A percentile compares a stretch with the other conserved stretches of the same genome.
These are phyloP conservation scores for Sisyra terminalis DNA, from an alignment of 2,888 invertebrate genomes.

Conservation along the genomic window DNA sequence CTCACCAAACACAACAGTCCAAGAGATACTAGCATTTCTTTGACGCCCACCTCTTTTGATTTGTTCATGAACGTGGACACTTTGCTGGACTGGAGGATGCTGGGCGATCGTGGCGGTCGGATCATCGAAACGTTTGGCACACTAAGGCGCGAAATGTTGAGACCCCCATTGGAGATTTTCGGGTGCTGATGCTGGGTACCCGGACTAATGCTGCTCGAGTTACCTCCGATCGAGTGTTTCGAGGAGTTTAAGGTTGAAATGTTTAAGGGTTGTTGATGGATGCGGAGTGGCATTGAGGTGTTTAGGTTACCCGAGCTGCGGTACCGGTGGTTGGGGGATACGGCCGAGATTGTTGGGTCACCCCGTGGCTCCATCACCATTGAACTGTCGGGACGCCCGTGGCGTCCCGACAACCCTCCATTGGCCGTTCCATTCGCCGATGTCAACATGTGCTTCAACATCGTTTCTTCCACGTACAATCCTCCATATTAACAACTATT, in stretches of 20 bases:
- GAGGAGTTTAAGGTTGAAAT: slow-evolving; percentile 49
- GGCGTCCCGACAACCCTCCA: no score
- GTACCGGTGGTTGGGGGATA: background rate
- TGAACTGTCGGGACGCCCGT: slow-evolving; percentile 22
- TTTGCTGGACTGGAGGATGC: slow-evolving; percentile 22
- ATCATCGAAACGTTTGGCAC: slow-evolving; percentile 22
- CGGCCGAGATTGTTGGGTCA: slow-evolving; percentile 15
- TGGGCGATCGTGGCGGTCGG: slow-evolving; percentile 18
- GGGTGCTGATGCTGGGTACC: slow-evolving; percentile 25
- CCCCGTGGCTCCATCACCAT: slow-evolving; percentile 23
- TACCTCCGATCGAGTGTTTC: slow-evolving; percentile 43
- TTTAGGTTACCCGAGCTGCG: background rate
- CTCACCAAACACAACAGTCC: slow-evolving; percentile 76
- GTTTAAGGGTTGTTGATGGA: slow-evolving; percentile 41
- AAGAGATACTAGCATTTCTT: slow-evolving; percentile 70
- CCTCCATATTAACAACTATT: no score
- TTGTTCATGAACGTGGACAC: slow-evolving; percentile 18
- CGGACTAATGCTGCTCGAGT: slow-evolving; percentile 39
- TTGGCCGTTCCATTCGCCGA: no score
- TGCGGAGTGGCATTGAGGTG: background rate
- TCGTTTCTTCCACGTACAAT: no score
- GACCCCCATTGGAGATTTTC: slow-evolving; percentile 32
- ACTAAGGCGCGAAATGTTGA: slow-evolving; percentile 39
- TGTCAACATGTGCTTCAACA: no score
- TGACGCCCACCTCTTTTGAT: slow-evolving; percentile 40